These are phyloP conservation scores for Diadegma fenestrale DNA, from an alignment of 2,888 invertebrate genomes.

Conservation along the genomic window DNA sequence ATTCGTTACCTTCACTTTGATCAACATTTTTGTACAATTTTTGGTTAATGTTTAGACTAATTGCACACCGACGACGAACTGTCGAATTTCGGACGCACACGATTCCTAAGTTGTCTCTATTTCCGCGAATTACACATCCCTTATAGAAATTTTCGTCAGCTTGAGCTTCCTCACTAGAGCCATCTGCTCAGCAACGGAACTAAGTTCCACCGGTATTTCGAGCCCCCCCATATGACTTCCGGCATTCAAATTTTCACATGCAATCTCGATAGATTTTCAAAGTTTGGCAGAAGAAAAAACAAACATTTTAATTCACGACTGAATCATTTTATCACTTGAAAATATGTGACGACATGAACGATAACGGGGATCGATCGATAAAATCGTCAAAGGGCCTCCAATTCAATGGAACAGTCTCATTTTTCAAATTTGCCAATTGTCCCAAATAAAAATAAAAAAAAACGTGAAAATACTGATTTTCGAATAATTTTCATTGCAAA, in stretches of 20 bases:
- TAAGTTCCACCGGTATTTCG: not conserved
- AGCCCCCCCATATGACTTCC: not conserved
- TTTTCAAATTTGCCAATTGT: no score
- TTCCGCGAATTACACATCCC: conserved; percentile 16
- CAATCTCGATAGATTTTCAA: not conserved
- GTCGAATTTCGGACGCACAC: conserved; percentile 59
- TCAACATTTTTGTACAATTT: conserved; percentile 88
- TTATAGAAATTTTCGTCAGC: conserved; percentile 15
- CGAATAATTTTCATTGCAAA: no score
- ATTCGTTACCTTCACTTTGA: conserved; percentile 91
- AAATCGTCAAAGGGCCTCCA: no score
- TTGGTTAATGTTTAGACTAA: conserved; percentile 67
- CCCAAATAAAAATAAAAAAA: no score
- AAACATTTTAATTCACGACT: no score
- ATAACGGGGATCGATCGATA: no score
- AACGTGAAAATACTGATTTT: no score
- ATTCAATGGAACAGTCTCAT: no score
- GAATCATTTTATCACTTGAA: no score
- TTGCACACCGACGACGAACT: conserved; percentile 61
- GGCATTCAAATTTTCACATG: not conserved
- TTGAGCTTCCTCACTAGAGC: not conserved
- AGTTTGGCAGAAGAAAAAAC: no score
- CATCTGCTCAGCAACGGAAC: not conserved
- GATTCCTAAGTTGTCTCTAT: conserved; percentile 26
- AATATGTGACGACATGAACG: no score